Evolutionary conservation across 2,113 vertebrate genomes (phyloP), one percentile per base, ranked within the genome.

Genomic region (Talpa occidentalis): DNA sequence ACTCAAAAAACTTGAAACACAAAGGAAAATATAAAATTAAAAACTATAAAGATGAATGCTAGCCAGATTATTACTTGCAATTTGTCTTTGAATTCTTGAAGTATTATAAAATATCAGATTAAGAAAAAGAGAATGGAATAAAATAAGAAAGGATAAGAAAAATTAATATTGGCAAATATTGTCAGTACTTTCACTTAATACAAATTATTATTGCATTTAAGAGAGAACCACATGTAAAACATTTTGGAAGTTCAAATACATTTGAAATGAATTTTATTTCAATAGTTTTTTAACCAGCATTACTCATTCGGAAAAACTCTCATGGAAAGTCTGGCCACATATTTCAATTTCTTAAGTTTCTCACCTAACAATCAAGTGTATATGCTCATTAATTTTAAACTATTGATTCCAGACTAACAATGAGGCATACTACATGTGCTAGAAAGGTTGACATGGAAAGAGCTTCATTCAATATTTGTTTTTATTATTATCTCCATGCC

Each of bases 381-480:
- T 74, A 69, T 44, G 21, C 78, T 85, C 56, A 91, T 94, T 93
- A 85, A 95, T 96, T 96, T 82, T 95, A 85, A 96, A 88, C 44
- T 32, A 5, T 59, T 62, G 67, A 88, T 64, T 94, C 67, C 64
- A 88, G 78, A 91, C 35, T 88, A 92, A 74, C 88, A 96, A 60
- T 74, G 73, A 97, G 40, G 93, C 82, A 91, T 42, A 85, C 32
- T 47, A 26, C 70, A 82, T 60, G 16, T 79, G 40, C 64, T 76
- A 49, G n/a, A 96, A 88, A 86, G 11, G 28, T 26, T 82, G 81
- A 96, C 56, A 49, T 59, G 81, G 67, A 81, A 96, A 95, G 49
- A 90, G 42, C 37, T 93, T 95, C 82, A 90, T 94, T 96, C 85
- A 96, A 92, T 97, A 88, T 97, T 97, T 97, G 88, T 96, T 97